These are phyloP conservation scores for Chirona hameri DNA, from an alignment of 2,888 invertebrate species.

Conservation along the genomic window DNA sequence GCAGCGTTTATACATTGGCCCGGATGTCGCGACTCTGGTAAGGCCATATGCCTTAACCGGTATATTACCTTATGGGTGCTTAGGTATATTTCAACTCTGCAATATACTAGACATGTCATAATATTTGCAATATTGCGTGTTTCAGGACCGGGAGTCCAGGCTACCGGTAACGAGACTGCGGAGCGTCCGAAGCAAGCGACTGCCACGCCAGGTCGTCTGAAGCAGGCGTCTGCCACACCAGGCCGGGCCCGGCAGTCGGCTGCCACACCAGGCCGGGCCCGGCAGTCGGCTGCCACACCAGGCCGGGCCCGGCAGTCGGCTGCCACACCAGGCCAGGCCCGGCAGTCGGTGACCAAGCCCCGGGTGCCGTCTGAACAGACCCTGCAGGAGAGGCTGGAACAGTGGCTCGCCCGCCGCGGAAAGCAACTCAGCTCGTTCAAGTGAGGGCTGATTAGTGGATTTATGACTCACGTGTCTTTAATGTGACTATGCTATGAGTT, in stretches of 20 bases:
- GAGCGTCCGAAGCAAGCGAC: too few relatives aligned
- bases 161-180: too few relatives aligned
- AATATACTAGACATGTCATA: too few relatives aligned
- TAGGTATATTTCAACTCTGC: too few relatives aligned
- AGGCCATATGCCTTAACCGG: too few relatives aligned
- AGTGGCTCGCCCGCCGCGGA: constrained; percentile 23
- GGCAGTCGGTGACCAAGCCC: background rate
- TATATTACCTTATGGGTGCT: too few relatives aligned
- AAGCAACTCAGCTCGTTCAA: constrained; percentile 4
- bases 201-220: background rate
- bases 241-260: background rate
- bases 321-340: background rate
- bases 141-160: too few relatives aligned
- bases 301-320: background rate
- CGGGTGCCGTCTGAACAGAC: background rate
- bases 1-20: too few relatives aligned
- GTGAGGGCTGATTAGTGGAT: background rate
- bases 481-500: too few relatives aligned
- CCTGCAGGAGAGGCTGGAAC: constrained; percentile 5
- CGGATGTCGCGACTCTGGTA: too few relatives aligned
- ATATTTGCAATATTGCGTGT: too few relatives aligned
- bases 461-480: too few relatives aligned
- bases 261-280: background rate
- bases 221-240: background rate
- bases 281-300: background rate